These are phyloP conservation scores for Natator depressus DNA, from an alignment of 2,113 vertebrate species.

Conservation along the genomic window DNA sequence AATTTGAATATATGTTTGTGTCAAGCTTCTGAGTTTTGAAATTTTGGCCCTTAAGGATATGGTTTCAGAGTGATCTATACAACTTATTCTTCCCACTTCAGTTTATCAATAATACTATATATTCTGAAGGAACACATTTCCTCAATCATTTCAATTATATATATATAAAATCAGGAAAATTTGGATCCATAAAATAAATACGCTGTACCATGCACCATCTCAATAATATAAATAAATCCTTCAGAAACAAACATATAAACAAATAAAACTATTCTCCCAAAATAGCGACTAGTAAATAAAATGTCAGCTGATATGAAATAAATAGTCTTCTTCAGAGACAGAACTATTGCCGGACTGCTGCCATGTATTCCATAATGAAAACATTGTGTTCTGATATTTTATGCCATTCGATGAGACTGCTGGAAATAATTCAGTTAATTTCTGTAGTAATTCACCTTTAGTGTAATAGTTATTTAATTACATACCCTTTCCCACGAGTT, in stretches of 20 bases:
- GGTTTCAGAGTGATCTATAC: background rate
- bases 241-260: background rate
- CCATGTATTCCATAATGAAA: background rate
- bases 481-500: background rate
- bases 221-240: background rate
- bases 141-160: background rate
- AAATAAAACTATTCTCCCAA: background rate
- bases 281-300: background rate
- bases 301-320: background rate
- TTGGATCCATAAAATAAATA: background rate
- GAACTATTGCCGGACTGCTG: background rate
- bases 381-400: background rate
- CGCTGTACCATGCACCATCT: too few species aligned
- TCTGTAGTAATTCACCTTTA: background rate
- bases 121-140: background rate
- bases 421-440: conserved; percentile 3
- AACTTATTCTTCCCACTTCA: background rate
- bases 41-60: background rate
- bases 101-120: background rate
- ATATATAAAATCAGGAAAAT: background rate
- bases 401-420: background rate
- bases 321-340: background rate
- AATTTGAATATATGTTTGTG: background rate
- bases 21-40: background rate
- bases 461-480: background rate